Conservation (phyloP, 1,140 invertebrate genomes). For the Drosophila prosaltans region DNA sequence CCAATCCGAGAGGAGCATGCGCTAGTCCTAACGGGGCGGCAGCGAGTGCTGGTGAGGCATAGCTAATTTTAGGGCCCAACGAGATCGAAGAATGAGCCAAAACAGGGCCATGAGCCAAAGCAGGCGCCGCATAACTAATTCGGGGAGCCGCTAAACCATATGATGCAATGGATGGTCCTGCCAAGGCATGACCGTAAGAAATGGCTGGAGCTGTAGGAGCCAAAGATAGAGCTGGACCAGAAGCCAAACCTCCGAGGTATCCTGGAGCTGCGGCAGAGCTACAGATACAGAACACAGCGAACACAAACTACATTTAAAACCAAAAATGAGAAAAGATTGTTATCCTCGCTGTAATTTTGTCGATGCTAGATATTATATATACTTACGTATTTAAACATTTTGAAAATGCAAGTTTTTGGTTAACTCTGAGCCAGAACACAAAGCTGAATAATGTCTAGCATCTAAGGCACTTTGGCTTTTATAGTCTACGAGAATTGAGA, state of each 20-base stretch:
- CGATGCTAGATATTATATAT: neutral
- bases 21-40: slow-evolving; percentile 7
- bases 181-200: slow-evolving; percentile 38
- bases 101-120: slow-evolving; percentile 48
- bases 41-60: slow-evolving; percentile 24
- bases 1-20: slow-evolving; percentile 28
- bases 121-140: slow-evolving; percentile 34
- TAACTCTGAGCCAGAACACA: slow-evolving; percentile 67
- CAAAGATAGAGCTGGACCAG: slow-evolving; percentile 49
- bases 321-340: neutral
- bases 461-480: slow-evolving; percentile 66
- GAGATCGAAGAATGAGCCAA: slow-evolving; percentile 39
- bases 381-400: slow-evolving; percentile 80
- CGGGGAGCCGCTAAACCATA: slow-evolving; percentile 52
- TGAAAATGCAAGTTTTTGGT: slow-evolving; percentile 26
- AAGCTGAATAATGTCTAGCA: slow-evolving; percentile 65
- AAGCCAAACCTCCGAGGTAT: slow-evolving; percentile 58
- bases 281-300: slow-evolving; percentile 64
- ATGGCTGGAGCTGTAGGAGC: slow-evolving; percentile 58
- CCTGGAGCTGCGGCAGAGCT: slow-evolving; percentile 73
- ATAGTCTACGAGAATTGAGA: slow-evolving; percentile 55
- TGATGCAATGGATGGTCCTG: slow-evolving; percentile 43
- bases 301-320: slow-evolving; percentile 47
- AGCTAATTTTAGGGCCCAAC: slow-evolving; percentile 35
- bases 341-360: no score